Evolutionary conservation across 37 sponge, comb jelly and placozoan species (phyloP).

Genomic region (Oscarella lobularis): DNA sequence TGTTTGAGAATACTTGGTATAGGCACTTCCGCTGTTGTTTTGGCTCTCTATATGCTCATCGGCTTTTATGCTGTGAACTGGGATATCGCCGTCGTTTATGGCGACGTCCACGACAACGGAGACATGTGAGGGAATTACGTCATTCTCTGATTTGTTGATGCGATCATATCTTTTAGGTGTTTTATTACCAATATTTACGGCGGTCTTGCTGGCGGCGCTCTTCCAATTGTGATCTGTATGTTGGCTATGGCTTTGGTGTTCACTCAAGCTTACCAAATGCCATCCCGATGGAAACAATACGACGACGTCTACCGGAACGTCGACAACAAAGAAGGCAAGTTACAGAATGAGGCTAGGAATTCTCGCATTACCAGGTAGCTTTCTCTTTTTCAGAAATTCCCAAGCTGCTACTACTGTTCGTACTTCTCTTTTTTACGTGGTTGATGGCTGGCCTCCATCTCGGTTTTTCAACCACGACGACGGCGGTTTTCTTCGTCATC

Average conservation of each 20-base stretch:
- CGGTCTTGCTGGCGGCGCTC: not conserved
- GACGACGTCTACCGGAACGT: not conserved
- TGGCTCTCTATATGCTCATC: not conserved
- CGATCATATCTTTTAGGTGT: not conserved
- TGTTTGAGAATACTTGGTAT: too few species aligned
- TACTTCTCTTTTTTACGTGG: not conserved
- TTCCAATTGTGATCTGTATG: not conserved
- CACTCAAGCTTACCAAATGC: not conserved
- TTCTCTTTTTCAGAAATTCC: slow-evolving; percentile 4
- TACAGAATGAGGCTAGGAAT: not conserved
- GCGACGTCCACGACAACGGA: not conserved
- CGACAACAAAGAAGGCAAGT: not conserved
- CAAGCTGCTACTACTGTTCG: not conserved
- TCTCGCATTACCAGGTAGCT: not conserved
- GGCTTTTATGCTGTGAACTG: not conserved
- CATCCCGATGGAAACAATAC: not conserved
- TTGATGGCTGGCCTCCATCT: not conserved
- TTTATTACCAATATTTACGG: not conserved
- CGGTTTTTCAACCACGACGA: not conserved
- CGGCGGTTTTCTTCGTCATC: not conserved
- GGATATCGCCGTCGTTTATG: not conserved
- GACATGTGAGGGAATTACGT: not conserved
- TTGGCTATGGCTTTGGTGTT: not conserved
- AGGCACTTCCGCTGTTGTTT: too few species aligned
- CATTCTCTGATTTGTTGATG: not conserved